Percentiles rank a stretch among this genome's conserved stretches.
These are phyloP conservation scores for Clusia tigrina DNA, from an alignment of 2,888 invertebrate genomes.

Conservation along the genomic window DNA sequence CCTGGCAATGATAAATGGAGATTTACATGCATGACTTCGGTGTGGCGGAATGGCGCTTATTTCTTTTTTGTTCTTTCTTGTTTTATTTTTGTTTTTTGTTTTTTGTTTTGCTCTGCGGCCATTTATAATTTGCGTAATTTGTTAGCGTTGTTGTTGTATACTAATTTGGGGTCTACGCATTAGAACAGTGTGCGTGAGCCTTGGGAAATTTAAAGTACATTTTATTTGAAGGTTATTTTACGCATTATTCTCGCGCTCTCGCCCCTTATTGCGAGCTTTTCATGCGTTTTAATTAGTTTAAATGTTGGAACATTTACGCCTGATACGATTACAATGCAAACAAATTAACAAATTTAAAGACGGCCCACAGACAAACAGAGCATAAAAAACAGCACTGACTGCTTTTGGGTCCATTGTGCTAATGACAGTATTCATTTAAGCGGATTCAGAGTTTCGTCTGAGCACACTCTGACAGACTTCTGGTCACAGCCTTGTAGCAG, in stretches of 20 bases:
- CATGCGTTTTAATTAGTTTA: constrained; percentile 21
- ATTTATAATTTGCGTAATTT: constrained; percentile 22
- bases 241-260: neutral
- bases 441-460: neutral
- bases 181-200: neutral
- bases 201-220: neutral
- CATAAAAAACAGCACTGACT: neutral
- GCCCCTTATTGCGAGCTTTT: neutral
- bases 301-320: constrained; percentile 17
- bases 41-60: neutral
- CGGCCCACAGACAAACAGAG: too few relatives aligned
- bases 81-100: neutral
- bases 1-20: neutral
- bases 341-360: constrained; percentile 11
- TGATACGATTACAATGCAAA: constrained; percentile 17
- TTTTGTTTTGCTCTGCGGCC: neutral
- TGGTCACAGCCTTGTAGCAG: too few relatives aligned
- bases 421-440: too few relatives aligned
- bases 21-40: neutral
- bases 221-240: neutral
- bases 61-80: neutral
- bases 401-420: neutral
- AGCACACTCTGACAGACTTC: too few relatives aligned
- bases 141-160: constrained; percentile 4
- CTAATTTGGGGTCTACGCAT: neutral